Evolutionary conservation across 2,113 vertebrate species (phyloP), one percentile per base, ranked within the genome.

Genomic region (Canis aureus): DNA sequence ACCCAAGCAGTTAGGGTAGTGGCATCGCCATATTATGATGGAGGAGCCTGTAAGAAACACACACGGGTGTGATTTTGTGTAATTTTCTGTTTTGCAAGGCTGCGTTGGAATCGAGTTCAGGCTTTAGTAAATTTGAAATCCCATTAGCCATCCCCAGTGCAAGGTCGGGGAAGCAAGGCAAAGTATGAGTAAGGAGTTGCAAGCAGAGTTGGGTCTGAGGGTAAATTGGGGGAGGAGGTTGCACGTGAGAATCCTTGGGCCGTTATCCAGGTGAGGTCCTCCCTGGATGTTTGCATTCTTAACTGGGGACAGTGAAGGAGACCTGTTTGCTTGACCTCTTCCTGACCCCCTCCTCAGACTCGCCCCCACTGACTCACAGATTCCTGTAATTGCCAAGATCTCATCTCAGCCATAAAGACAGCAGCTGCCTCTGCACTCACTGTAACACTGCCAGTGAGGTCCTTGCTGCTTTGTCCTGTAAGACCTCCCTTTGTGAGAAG

Each of bases 221-320:
- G 19, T 8, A 9, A 2, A 23, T 2, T 2, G 53, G 62, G 53
- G 69, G 11, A 35, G 60, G 5, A 12, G 57, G 32, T 8, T 6
- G 80, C 66, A 17, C 5, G 0, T 3, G 23, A 5, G 35, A 7
- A 51, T 11, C 27, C 64, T 51, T 12, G 0, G 22, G 59, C 49
- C 4, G 0, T 20, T 71, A 3, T 17, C 74, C 10, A 0, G 2
- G 10, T 23, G 27, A 69, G 23, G 51, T 57, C 32, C 2, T 29
- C 9, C 0, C 0, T n/a, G 5, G 35, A 23, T 74, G 27, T 60
- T 73, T 4, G 16, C 51, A 15, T 11, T 20, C 86, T 71, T 3
- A 11, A 25, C 23, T 51, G 27, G 22, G 38, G 20, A 29, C 62
- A 32, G 1, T 20, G 55, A 17, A 4, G 55, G 43, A 49, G 5